Evolutionary conservation across 2,113 vertebrate genomes (phyloP).

Genomic region (Porphyrio hochstetteri): DNA sequence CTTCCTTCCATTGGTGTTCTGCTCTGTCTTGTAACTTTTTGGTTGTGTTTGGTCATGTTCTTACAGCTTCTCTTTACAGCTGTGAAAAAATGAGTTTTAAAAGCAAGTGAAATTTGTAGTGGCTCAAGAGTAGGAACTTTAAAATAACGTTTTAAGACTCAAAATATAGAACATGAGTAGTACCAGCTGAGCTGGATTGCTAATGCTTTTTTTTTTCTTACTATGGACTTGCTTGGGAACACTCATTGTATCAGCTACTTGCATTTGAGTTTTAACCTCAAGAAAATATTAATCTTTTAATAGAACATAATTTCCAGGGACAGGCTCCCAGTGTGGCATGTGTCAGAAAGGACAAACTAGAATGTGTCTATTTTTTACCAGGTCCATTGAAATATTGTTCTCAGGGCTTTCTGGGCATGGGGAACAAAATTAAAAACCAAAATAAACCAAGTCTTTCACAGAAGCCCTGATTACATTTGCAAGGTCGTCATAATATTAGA

Average conservation of each 20-base stretch:
- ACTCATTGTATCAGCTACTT: not conserved
- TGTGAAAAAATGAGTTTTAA: not conserved
- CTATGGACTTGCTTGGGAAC: not conserved
- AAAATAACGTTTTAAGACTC: not conserved
- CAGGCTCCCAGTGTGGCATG: rapidly evolving
- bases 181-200: not conserved
- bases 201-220: not conserved
- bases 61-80: not conserved
- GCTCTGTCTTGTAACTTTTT: not conserved
- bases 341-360: not conserved
- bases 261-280: not conserved
- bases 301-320: not conserved
- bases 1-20: not conserved
- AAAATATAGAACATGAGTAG: not conserved
- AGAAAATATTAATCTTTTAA: not conserved
- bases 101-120: not conserved
- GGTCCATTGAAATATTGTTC: not conserved
- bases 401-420: not conserved
- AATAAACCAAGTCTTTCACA: not conserved
- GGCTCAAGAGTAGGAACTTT: not conserved
- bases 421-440: not conserved
- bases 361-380: not conserved
- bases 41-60: not conserved
- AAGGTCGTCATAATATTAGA: not conserved
- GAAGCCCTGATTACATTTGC: not conserved